Base-by-base conservation (phyloP, 2,888 invertebrate species). In the Acleris laterana region DNA sequence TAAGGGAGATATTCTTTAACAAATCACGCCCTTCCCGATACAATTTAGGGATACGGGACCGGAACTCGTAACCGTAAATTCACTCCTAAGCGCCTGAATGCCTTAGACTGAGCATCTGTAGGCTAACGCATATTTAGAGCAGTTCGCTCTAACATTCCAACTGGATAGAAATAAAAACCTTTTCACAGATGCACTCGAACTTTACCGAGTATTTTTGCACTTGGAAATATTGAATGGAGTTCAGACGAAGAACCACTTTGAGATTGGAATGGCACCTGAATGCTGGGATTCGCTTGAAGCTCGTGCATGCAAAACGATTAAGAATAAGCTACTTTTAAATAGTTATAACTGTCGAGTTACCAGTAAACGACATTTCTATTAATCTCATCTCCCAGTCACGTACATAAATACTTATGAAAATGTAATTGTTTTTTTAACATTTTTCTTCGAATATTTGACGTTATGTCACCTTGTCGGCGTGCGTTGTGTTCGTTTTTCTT, bases 31-130 rank as follows among this genome's bases (percentile, higher is more conserved):
- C 76, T 75, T 70, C 74, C 75, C 76, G 76, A 79, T 77, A 78
- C 78, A 79, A 78, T 85, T 83, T 79, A 73, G 72, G 68, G 77
- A 77, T 80, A 80, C 77, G 75, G 76, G 70, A 68, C 74, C 70
- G 77, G 70, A 75, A 79, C 78, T 81, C 80, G 77, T 82, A 81
- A 82, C 81, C 80, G 79, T 83, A 82, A 84, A 84, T 85, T 85
- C 77, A 76, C 78, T 78, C 71, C 71, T 79, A 84, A 85, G 80
- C 81, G 75, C 67, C 70, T 71, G 74, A 77, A 79, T 79, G 80
- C 76, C 76, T 81, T 77, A 77, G 78, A 77, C 75, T 74, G 79
- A 74, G 76, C 71, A 75, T 74, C 70, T 76, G 74, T 80, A 81
- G 81, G 76, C 79, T 73, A 74, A 76, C 78, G 76, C 77, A 80